These are phyloP conservation scores for Morus bassanus DNA, from an alignment of 2,797 vertebrate genomes.

Conservation along the genomic window DNA sequence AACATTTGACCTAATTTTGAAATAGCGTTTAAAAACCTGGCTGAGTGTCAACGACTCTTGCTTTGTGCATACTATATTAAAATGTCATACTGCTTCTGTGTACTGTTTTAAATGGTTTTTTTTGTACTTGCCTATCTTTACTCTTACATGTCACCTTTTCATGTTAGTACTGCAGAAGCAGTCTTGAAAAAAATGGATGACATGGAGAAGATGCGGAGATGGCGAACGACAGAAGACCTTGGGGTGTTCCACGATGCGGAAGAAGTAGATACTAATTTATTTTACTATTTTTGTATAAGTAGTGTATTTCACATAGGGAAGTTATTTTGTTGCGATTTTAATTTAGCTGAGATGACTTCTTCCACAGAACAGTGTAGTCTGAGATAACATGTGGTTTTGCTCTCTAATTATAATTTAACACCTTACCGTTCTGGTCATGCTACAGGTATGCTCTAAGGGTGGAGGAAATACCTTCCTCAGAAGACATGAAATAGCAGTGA, in stretches of 20 bases:
- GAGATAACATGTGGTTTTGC: background rate
- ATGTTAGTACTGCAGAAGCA: conserved; percentile 93
- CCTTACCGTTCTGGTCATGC: background rate
- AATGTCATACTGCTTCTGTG: too few species aligned
- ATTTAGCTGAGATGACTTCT: background rate
- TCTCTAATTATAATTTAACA: background rate
- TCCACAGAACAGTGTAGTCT: background rate
- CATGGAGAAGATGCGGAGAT: conserved; percentile 91
- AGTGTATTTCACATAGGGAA: background rate
- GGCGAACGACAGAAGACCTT: conserved; percentile 76
- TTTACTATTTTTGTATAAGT: background rate
- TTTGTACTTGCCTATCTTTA: too few species aligned
- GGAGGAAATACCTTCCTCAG: background rate
- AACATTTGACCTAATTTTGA: too few species aligned
- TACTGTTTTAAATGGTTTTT: too few species aligned
- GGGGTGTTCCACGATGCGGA: conserved; percentile 71
- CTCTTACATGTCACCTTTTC: too few species aligned
- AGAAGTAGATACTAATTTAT: conserved; percentile 73
- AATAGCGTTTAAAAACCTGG: too few species aligned
- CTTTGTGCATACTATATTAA: too few species aligned
- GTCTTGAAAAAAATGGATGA: conserved; percentile 98
- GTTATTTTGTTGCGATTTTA: background rate
- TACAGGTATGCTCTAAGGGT: rapidly evolving
- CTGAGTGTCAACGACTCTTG: too few species aligned
- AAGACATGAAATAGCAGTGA: background rate